Evolutionary conservation across 2,888 invertebrate genomes (phyloP).

Genomic region (Tetramorium bicarinatum): DNA sequence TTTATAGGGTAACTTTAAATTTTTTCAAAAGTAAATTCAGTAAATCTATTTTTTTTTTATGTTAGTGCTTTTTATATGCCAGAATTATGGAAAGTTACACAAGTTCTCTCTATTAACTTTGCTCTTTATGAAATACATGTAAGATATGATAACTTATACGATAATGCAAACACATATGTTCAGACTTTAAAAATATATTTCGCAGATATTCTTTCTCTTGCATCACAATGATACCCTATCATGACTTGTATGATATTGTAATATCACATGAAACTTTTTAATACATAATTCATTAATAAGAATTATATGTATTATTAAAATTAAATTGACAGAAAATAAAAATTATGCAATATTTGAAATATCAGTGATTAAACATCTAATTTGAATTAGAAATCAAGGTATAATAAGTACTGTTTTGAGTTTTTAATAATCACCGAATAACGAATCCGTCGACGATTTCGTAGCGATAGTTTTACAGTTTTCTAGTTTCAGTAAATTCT

Average conservation of each 20-base stretch:
- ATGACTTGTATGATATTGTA: neutral
- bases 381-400: neutral
- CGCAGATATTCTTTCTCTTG: neutral
- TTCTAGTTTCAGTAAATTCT: constrained; percentile 70
- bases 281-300: neutral
- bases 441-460: constrained; percentile 36
- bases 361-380: neutral
- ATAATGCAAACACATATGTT: neutral
- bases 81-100: neutral
- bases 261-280: neutral
- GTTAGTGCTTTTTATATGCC: neutral
- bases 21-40: neutral
- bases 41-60: neutral
- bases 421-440: neutral
- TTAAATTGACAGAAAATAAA: neutral
- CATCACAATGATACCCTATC: neutral
- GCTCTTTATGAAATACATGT: neutral
- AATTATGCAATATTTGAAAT: neutral
- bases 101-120: neutral
- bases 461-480: constrained; percentile 59
- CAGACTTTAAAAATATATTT: neutral
- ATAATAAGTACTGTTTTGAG: neutral
- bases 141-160: neutral
- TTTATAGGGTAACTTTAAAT: neutral
- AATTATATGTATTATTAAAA: neutral